Conservation (phyloP, 37 sponge, comb jelly and placozoan species). For the Aphrocallistes beatrix region DNA sequence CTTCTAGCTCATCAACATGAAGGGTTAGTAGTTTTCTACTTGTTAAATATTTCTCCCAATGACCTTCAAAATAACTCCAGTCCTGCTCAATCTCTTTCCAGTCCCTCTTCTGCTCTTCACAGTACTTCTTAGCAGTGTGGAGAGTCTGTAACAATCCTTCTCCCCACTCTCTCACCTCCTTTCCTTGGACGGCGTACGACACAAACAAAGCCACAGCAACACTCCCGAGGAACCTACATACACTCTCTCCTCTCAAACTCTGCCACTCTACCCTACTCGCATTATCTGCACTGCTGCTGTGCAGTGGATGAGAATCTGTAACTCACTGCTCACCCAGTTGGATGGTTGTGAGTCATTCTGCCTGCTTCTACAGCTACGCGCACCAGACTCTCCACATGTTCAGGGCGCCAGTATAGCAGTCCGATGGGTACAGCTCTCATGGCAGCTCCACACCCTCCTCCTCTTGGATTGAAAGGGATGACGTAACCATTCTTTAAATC, state of each 20-base stretch:
- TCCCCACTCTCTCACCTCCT: conserved; percentile 55
- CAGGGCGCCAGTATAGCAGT: conserved; percentile 44
- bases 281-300: too few relatives aligned
- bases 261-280: too few relatives aligned
- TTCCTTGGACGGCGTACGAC: conserved; percentile 56
- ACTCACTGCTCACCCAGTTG: conserved; percentile 51
- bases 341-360: conserved; percentile 78
- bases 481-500: conserved; percentile 25
- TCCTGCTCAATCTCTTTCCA: conserved; percentile 32
- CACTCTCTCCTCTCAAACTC: too few relatives aligned
- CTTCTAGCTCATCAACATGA: too few relatives aligned
- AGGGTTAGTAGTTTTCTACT: not conserved
- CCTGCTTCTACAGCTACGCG: conserved; percentile 62
- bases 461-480: conserved; percentile 47
- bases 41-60: conserved; percentile 49
- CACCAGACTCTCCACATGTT: conserved; percentile 42
- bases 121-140: conserved; percentile 40
- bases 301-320: too few relatives aligned
- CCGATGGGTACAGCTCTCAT: conserved; percentile 77
- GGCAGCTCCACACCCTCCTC: conserved; percentile 83
- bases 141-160: conserved; percentile 43
- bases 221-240: conserved; percentile 37
- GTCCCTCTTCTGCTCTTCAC: conserved; percentile 35
- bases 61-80: conserved; percentile 55
- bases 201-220: conserved; percentile 59